phyloP scores from a whole-genome alignment of 2,888 invertebrate genomes.

The Diadegma fenestrale region DNA sequence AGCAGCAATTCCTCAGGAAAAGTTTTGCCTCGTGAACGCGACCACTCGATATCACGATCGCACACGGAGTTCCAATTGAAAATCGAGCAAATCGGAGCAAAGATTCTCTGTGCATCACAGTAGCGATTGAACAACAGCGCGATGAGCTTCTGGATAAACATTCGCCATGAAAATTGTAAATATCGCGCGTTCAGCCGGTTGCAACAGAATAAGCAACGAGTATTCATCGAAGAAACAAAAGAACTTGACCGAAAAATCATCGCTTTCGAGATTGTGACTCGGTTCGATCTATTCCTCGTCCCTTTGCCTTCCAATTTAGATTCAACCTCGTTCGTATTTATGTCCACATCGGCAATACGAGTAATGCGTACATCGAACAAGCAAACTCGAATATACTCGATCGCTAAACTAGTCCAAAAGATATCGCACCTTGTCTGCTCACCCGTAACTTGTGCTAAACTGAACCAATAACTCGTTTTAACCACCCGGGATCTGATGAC shows the following conservation, averaged over 20 bases:
- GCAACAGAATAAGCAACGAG: not conserved
- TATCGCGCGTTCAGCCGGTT: slow-evolving; percentile 6
- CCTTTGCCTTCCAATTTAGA: not conserved
- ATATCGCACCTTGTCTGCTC: slow-evolving; percentile 41
- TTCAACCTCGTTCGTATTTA: slow-evolving; percentile 15
- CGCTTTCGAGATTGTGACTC: slow-evolving; percentile 4
- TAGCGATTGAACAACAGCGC: not conserved
- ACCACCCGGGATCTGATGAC: slow-evolving; percentile 58
- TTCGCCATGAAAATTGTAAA: slow-evolving; percentile 46
- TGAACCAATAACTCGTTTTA: slow-evolving; percentile 59
- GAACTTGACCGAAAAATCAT: slow-evolving; percentile 39
- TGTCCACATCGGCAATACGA: slow-evolving; percentile 12
- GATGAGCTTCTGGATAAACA: slow-evolving; percentile 48
- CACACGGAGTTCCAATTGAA: slow-evolving; percentile 41
- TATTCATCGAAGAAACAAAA: slow-evolving; percentile 1
- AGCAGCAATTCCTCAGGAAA: not conserved
- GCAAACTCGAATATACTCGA: slow-evolving; percentile 31
- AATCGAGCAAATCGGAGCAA: slow-evolving; percentile 33
- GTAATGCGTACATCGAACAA: slow-evolving; percentile 38
- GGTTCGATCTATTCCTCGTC: not conserved
- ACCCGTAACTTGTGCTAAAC: slow-evolving; percentile 28
- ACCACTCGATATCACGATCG: slow-evolving; percentile 3
- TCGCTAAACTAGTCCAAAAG: slow-evolving; percentile 48
- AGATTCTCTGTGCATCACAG: not conserved
- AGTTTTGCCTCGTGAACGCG: slow-evolving; percentile 13